phyloP scores from a whole-genome alignment of 2,888 invertebrate species.

The Trissolcus japonicus region DNA sequence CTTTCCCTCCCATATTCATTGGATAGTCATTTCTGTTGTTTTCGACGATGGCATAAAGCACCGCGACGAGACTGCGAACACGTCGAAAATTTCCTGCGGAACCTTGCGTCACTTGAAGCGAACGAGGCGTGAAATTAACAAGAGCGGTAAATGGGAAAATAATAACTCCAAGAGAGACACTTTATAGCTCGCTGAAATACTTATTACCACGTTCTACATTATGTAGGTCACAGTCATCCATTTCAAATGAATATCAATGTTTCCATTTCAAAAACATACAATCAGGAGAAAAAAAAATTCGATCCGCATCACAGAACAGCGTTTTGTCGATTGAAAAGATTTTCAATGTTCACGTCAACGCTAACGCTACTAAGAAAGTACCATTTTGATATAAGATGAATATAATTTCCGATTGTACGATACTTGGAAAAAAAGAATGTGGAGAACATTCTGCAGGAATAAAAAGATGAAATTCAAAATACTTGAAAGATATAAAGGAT shows the following conservation, averaged over 20 bases:
- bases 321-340: no score
- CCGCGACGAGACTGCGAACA: slow-evolving; percentile 52
- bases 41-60: slow-evolving; percentile 53
- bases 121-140: slow-evolving; percentile 60
- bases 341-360: no score
- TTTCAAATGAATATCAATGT: slow-evolving; percentile 34
- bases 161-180: slow-evolving; percentile 54
- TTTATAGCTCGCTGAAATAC: slow-evolving; percentile 57
- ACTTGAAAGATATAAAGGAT: no score
- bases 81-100: slow-evolving; percentile 57
- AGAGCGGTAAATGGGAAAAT: slow-evolving; percentile 58
- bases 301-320: no score
- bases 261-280: slow-evolving; percentile 26
- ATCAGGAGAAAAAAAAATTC: background rate
- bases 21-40: slow-evolving; percentile 57
- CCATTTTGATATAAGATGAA: no score
- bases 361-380: no score
- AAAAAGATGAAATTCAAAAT: no score
- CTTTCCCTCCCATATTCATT: slow-evolving; percentile 34
- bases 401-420: no score
- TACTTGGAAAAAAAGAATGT: no score
- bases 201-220: slow-evolving; percentile 54
- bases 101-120: slow-evolving; percentile 57
- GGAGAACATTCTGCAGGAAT: no score
- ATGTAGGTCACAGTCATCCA: slow-evolving; percentile 40